Base-by-base conservation (phyloP, 2,113 vertebrate genomes). In the Lasiurus cinereus region DNA sequence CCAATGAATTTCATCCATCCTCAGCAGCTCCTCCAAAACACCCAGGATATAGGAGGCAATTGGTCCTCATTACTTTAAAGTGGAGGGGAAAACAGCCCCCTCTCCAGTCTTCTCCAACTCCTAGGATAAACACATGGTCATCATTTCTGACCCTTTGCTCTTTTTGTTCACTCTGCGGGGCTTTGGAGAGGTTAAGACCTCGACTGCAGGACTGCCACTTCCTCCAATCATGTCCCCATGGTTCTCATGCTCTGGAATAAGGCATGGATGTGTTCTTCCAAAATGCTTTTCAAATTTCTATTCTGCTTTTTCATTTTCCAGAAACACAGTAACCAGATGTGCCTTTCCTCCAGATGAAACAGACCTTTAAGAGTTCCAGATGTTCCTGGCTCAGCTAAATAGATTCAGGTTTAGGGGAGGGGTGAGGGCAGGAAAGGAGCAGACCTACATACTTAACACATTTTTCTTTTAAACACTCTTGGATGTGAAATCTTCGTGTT, bases 311-410 rank as follows among this genome's bases (percentile, higher is more conserved):
- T 83, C 29, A 77, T 74, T 67, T 94, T 48, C 83, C 90, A 83
- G 64, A 93, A 94, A 95, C 13, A 67, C 18, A 54, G 67, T 16
- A 50, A 56, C 46, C 64, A 59, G 19, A 90, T 67, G 18, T 70
- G 80, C 52, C 67, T 66, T 62, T 77, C 56, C 76, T 78, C 76
- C 2, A 0, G 54, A 78, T 79, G 43, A 84, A 90, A 80, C 2
- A 27, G 67, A 52, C 14, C 78, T 94, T 79, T 31, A 79, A 59
- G 78, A 66, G 31, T 70, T 87, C 43, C 84, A 93, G 77, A 46
- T 88, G 72, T 86, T 83, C 76, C 76, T 95, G 39, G 70, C 64
- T 90, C 56, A 36, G 82, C 59, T 64, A 46, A 90, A 88, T 33
- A 43, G 73, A 76, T 43, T 90, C 66, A 22, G 46, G 77, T 72